These are phyloP conservation scores for Chouioia cunea DNA, from an alignment of 2,888 invertebrate species.

Conservation along the genomic window DNA sequence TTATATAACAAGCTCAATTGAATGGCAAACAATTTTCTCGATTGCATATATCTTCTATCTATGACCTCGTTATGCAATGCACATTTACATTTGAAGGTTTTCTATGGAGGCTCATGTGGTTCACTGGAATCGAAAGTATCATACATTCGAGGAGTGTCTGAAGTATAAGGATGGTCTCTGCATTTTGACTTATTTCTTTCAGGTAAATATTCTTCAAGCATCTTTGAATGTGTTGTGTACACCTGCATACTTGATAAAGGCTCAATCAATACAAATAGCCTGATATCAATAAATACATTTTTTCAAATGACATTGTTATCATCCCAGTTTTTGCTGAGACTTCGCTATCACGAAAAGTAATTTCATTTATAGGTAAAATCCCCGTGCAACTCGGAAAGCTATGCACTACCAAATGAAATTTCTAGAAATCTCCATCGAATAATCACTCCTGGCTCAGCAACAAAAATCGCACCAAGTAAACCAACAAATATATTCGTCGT, in stretches of 20 bases:
- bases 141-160: conserved; percentile 53
- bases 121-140: conserved; percentile 61
- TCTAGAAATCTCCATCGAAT: conserved; percentile 56
- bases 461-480: conserved; percentile 56
- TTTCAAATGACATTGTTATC: no score
- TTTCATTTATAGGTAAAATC: conserved; percentile 30
- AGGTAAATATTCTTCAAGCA: conserved; percentile 44
- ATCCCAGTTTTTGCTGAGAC: no score
- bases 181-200: conserved; percentile 56
- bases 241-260: no score
- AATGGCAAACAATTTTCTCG: no score
- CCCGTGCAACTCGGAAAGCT: conserved; percentile 18
- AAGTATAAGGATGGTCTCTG: conserved; percentile 59
- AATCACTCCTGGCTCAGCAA: conserved; percentile 41
- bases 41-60: no score
- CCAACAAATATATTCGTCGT: no score
- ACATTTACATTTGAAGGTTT: conserved; percentile 51
- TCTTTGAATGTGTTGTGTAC: no score
- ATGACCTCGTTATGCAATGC: no score
- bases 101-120: conserved; percentile 61
- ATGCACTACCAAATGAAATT: conserved; percentile 54
- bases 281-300: no score
- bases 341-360: no score
- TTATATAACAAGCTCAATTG: no score
- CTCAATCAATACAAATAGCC: no score